phyloP scores from a whole-genome alignment of 2,113 vertebrate species.

The Nesogale talazaci region DNA sequence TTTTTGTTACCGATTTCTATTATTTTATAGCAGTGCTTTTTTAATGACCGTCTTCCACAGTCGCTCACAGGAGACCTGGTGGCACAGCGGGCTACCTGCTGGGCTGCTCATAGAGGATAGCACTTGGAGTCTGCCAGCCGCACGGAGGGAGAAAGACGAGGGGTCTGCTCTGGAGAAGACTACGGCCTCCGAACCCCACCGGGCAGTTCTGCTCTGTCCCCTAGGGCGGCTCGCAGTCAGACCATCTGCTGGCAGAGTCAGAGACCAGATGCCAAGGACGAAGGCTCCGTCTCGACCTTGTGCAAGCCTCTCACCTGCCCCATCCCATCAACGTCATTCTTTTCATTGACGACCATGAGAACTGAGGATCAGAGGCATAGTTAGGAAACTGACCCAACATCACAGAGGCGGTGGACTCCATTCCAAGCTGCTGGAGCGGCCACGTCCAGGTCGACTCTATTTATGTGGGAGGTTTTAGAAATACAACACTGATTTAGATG shows the following conservation, averaged over 20 bases:
- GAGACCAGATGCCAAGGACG: background rate
- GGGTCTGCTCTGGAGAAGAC: no score
- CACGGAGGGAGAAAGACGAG: no score
- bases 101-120: no score
- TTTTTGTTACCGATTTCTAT: no score
- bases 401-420: background rate
- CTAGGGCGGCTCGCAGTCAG: no score
- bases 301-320: background rate
- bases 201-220: no score
- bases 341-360: background rate
- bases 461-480: background rate
- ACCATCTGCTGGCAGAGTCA: no score
- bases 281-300: background rate
- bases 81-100: no score
- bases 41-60: no score
- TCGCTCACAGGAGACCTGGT: background rate
- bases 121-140: no score
- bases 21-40: no score
- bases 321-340: fast-evolving
- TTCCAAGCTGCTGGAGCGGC: background rate
- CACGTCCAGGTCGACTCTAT: background rate
- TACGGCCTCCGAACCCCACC: no score
- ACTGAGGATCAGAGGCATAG: background rate
- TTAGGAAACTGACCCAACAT: background rate
- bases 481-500: background rate